A percentile compares a stretch with the other conserved stretches of the same genome.
phyloP scores from a whole-genome alignment of 1,140 invertebrate species.

The Hermatobates lingyangjiaoensis region DNA sequence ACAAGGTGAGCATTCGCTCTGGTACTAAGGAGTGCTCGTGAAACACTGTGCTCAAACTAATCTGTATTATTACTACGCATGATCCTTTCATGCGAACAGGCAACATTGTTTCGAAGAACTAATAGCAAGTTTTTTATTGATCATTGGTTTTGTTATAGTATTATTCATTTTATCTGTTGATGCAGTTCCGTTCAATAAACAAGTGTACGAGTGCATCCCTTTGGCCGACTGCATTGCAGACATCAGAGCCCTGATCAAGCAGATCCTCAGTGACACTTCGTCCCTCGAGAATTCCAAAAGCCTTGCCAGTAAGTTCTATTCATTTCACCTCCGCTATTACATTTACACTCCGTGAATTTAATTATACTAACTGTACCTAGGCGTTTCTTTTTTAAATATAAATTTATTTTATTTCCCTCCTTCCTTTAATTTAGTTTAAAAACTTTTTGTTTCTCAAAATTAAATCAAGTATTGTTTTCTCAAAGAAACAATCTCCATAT shows the following conservation, averaged over 20 bases:
- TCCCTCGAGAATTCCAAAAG: neutral
- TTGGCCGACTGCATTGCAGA: conserved; percentile 74
- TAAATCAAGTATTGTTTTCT: too few relatives aligned
- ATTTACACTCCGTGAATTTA: too few relatives aligned
- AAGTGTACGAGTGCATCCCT: conserved; percentile 40
- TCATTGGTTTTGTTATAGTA: neutral
- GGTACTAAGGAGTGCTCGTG: neutral
- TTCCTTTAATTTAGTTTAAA: too few relatives aligned
- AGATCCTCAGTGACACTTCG: conserved; percentile 55
- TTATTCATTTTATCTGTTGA: conserved; percentile 2
- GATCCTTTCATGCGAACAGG: too few relatives aligned
- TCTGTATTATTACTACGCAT: neutral
- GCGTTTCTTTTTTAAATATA: too few relatives aligned
- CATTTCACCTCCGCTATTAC: too few relatives aligned
- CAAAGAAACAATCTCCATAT: too few relatives aligned
- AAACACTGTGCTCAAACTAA: neutral
- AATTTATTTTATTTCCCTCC: too few relatives aligned
- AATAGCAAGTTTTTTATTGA: neutral
- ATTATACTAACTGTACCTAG: too few relatives aligned
- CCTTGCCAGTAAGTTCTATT: neutral
- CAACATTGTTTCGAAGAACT: neutral
- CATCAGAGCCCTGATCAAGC: conserved; percentile 56
- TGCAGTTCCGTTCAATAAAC: conserved; percentile 27
- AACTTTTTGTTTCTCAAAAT: too few relatives aligned
- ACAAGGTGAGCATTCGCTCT: conserved; percentile 27